Conservation (phyloP, 2,888 invertebrate genomes). For the Amitus sp. region DNA sequence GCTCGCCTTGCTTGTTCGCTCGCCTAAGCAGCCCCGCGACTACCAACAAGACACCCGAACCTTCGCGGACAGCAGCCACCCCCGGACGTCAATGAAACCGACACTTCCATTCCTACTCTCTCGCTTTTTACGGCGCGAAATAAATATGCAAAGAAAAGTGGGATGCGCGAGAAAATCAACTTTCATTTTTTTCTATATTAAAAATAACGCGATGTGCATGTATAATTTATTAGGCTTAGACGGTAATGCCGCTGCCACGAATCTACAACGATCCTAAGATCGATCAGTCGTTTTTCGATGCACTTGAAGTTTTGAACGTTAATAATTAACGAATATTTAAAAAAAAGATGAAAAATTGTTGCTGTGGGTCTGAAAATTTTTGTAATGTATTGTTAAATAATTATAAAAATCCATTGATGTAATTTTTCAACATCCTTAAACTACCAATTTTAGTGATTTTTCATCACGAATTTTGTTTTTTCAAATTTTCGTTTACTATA, state of each 20-base stretch:
- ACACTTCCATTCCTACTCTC: background rate
- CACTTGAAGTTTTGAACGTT: too few relatives aligned
- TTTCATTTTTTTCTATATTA: background rate
- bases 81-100: background rate
- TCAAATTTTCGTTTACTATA: too few relatives aligned
- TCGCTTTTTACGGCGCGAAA: constrained; percentile 1
- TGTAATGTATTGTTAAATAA: too few relatives aligned
- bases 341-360: too few relatives aligned
- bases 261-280: background rate
- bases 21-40: background rate
- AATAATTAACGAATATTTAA: too few relatives aligned
- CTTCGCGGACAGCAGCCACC: background rate
- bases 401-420: too few relatives aligned
- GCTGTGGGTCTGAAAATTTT: too few relatives aligned
- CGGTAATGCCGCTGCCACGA: background rate
- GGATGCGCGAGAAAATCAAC: background rate
- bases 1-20: too few relatives aligned
- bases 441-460: too few relatives aligned
- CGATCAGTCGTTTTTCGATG: constrained; percentile 2
- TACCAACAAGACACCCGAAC: background rate
- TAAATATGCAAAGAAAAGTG: background rate
- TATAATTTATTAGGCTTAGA: constrained; percentile 1
- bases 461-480: too few relatives aligned
- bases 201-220: constrained; percentile 1
- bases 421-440: too few relatives aligned